phyloP scores from a whole-genome alignment of 1,140 invertebrate species.

The Drosophila quadrilineata region DNA sequence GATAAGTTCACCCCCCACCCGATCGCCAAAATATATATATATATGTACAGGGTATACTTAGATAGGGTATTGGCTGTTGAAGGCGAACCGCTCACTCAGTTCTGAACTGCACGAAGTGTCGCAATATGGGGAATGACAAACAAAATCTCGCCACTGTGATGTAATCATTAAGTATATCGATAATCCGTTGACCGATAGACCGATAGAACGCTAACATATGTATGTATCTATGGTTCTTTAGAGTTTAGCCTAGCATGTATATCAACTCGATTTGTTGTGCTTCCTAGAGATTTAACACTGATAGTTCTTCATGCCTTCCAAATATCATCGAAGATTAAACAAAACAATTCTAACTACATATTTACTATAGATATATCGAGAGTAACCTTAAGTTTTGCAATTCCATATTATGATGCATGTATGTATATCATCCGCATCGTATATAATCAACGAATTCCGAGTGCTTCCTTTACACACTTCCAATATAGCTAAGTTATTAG shows the following conservation, averaged over 20 bases:
- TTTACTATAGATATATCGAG: constrained; percentile 17
- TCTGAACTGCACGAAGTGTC: constrained; percentile 61
- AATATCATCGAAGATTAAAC: constrained; percentile 15
- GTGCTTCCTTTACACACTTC: constrained; percentile 67
- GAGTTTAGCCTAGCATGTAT: constrained; percentile 21
- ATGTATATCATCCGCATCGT: no score
- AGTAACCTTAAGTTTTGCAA: constrained; percentile 58
- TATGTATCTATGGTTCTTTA: constrained; percentile 38
- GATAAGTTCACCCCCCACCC: no score
- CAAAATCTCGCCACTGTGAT: constrained; percentile 76
- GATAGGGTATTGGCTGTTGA: constrained; percentile 50
- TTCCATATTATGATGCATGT: no score
- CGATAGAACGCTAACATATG: no score
- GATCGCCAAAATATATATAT: neutral
- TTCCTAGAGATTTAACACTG: constrained; percentile 61
- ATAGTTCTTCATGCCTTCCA: constrained; percentile 42
- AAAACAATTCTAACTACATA: neutral
- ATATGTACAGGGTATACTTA: neutral
- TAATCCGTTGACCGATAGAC: neutral
- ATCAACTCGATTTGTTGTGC: constrained; percentile 60
- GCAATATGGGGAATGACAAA: constrained; percentile 30
- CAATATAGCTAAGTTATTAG: constrained; percentile 54
- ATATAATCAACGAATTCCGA: constrained; percentile 56
- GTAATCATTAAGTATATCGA: constrained; percentile 56
- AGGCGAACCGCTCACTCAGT: constrained; percentile 49